Evolutionary conservation across 2,888 invertebrate species (phyloP).

Genomic region (Arge pagana): DNA sequence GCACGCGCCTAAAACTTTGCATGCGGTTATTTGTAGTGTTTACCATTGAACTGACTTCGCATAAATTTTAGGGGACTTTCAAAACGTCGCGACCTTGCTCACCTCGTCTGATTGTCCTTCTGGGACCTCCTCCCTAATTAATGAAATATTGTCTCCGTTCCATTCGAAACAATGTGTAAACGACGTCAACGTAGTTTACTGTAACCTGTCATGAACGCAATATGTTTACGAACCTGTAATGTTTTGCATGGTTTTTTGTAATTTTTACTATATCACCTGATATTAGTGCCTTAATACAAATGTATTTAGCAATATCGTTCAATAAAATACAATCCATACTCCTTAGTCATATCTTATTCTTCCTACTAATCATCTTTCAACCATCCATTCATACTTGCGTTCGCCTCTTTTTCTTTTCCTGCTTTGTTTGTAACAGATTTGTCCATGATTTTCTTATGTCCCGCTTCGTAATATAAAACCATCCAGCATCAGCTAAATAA

Average conservation of each 20-base stretch:
- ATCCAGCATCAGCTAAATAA: no score
- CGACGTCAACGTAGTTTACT: conserved; percentile 4
- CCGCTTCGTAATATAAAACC: no score
- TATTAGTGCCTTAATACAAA: conserved; percentile 44
- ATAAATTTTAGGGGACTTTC: conserved; percentile 51
- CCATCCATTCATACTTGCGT: conserved; percentile 26
- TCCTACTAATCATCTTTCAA: conserved; percentile 20
- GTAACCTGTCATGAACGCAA: conserved; percentile 2
- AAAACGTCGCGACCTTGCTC: conserved; percentile 48
- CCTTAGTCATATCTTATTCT: conserved; percentile 25
- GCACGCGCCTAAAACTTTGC: no score
- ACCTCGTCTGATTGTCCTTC: conserved; percentile 49
- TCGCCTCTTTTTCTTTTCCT: conserved; percentile 31
- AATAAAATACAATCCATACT: conserved; percentile 15
- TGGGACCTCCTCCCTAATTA: conserved; percentile 50
- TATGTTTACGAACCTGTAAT: conserved; percentile 7
- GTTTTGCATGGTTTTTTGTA: conserved; percentile 25
- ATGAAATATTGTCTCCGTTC: no score
- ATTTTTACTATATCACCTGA: conserved; percentile 28
- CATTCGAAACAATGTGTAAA: no score
- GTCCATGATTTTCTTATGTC: no score
- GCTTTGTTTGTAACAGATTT: conserved; percentile 32
- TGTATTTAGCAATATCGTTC: conserved; percentile 33
- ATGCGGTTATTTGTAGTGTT: neutral
- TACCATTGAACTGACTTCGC: conserved; percentile 42